Evolutionary conservation across 2,888 invertebrate genomes (phyloP), one percentile per base, ranked within the genome.

Genomic region (Oligia latruncula): DNA sequence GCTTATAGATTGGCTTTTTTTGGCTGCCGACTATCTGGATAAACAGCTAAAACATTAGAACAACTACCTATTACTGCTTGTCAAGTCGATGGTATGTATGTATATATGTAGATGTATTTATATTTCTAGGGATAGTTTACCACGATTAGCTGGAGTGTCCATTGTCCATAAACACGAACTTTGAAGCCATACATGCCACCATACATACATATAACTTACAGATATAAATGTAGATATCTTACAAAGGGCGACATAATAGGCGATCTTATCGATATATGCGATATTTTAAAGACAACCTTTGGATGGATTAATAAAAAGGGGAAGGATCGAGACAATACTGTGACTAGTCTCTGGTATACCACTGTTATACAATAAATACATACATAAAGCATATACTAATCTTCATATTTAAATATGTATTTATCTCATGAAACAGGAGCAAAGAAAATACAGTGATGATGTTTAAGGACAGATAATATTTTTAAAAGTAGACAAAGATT

Each of bases 1-100:
- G 83, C 35, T 83, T 78, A 65, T 78, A 62, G 15, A 78, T 82
- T 71, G 46, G 23, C 29, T 77, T 55, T 64, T 64, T 81, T 64
- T 70, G n/a, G 40, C 49, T 5, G 20, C 29, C 9, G 40, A 55
- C 6, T 20, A 67, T 20, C 20, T n/a, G n/a, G 15, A 20, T 15
- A 5, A 46, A 76, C 2, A n/a, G n/a, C 20, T 35, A 46, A 9
- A 35, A 35, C 46, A 17, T 35, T 65, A 11, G 35, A 62, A 29
- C 9, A 35, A 8, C 49, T 49, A 49, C n/a, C 17, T 73, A 11
- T 9, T 71, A 17, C 17, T 55, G 23, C 4, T 2, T 9, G 5
- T 23, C 0, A 23, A 35, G 9, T 71, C 52, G 20, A 71, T 5
- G 15, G 23, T 52, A 71, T 2, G 20, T 70, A n/a, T n/a, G n/a